Evolutionary conservation across 2,113 vertebrate genomes (phyloP), one percentile per base, ranked within the genome.

Genomic region (Myotis davidii): DNA sequence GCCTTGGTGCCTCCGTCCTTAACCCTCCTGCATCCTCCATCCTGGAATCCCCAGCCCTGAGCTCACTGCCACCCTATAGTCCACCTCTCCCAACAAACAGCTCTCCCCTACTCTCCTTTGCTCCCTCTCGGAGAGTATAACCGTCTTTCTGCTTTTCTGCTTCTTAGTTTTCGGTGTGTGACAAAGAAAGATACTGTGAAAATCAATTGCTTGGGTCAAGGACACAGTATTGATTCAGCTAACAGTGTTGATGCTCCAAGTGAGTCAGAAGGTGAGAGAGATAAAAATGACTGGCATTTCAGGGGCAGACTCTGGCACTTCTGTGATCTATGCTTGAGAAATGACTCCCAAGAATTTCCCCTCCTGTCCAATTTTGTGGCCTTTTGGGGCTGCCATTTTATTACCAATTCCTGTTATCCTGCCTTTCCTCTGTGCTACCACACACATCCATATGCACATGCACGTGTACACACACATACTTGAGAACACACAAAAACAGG

Each of bases 161-260:
- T 82, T 94, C 74, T 94, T 96, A 82, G 92, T 96, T 67, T 97
- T 94, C 82, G 90, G 54, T 85, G 78, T 90, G 96, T 87, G 85
- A 88, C 78, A 88, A 97, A 95, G 95, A 97, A 76, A 25, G 92
- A 93, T 97, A 94, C 88, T 97, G 96, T 97, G 93, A 97, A 95
- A 98, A 97, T 94, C 97, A 88, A 94, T 97, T 96, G 59, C 86
- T 69, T 90, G 74, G 91, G 96, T 97, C 95, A 96, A 97, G 97
- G 90, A 97, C 96, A 95, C 90, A 95, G 73, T 97, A 97, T 97
- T 96, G 97, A 97, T 98, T 97, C 88, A 91, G 94, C 78, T 94
- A 95, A 96, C 54, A 86, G n/a, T 94, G 94, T 93, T 95, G 96
- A 94, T 86, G 79, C 56, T 98, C 94, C 64, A 96, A 97, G 88